Evolutionary conservation across 1,140 invertebrate genomes (phyloP).

Genomic region (Frieseomelitta varia): DNA sequence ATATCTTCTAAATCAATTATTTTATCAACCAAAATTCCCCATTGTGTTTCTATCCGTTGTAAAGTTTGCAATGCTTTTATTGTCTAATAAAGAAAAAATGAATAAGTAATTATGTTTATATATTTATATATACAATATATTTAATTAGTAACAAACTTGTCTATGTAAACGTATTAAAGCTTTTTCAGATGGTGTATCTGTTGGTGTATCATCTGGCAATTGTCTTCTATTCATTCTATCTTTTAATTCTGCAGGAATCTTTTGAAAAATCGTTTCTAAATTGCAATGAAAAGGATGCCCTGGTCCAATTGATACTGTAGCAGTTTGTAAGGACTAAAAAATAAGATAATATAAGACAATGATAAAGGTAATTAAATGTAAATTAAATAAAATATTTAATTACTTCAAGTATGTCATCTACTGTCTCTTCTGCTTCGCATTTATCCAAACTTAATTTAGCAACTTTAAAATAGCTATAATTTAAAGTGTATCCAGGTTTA

Average conservation of each 20-base stretch:
- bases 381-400: conserved; percentile 7
- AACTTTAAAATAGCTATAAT: conserved; percentile 97
- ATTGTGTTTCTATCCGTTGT: conserved; percentile 95
- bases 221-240: conserved; percentile 87
- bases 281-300: conserved; percentile 87
- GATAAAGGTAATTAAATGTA: conserved; percentile 24
- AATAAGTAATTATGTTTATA: conserved; percentile 13
- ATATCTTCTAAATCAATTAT: conserved; percentile 94
- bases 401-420: conserved; percentile 97
- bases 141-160: conserved; percentile 81
- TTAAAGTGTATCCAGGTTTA: conserved; percentile 90
- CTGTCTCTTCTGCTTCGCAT: conserved; percentile 96
- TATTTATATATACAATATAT: not conserved
- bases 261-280: conserved; percentile 94
- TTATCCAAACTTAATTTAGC: conserved; percentile 99
- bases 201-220: conserved; percentile 85
- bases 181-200: conserved; percentile 90
- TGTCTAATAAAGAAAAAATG: conserved; percentile 82
- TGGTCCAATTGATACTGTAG: conserved; percentile 86
- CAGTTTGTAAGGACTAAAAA: conserved; percentile 87
- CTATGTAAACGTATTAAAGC: conserved; percentile 91
- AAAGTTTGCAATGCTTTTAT: conserved; percentile 94
- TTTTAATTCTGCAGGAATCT: conserved; percentile 90
- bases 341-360: conserved; percentile 6
- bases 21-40: conserved; percentile 92